Conservation (phyloP, 35 echinoderm and acorn worm species). For the Apostichopus japonicus region DNA sequence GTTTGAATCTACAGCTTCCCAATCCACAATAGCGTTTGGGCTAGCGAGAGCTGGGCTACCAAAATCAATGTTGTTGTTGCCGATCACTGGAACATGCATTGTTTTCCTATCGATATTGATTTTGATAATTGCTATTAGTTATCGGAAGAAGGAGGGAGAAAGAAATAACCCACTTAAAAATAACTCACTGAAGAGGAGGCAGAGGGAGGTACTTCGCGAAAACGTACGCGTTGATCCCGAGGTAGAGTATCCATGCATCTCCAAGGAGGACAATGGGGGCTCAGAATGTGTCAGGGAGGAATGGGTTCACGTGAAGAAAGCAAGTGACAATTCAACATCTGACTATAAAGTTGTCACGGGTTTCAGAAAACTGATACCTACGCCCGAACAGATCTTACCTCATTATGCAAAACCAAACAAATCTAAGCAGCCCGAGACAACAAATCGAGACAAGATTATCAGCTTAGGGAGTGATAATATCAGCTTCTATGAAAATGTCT, state of each 20-base stretch:
- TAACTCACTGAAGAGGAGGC: not conserved
- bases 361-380: not conserved
- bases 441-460: not conserved
- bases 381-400: not conserved
- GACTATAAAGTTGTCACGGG: not conserved
- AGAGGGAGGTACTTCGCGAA: not conserved
- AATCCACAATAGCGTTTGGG: not conserved
- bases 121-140: not conserved
- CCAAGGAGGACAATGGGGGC: not conserved
- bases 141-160: too few species aligned
- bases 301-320: not conserved
- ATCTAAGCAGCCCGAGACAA: not conserved
- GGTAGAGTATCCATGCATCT: not conserved
- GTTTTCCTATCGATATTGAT: not conserved
- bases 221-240: not conserved
- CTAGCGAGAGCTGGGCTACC: not conserved
- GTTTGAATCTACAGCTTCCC: not conserved
- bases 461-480: conserved; percentile 18
- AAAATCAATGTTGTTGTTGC: not conserved
- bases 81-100: not conserved
- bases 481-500: conserved; percentile 46
- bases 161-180: too few species aligned
- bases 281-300: not conserved
- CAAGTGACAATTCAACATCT: not conserved
- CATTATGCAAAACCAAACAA: conserved; percentile 42